Percentiles rank a stretch among this genome's conserved stretches.
Conservation (phyloP, 2,113 vertebrate species). For the Gobio gobio region DNA sequence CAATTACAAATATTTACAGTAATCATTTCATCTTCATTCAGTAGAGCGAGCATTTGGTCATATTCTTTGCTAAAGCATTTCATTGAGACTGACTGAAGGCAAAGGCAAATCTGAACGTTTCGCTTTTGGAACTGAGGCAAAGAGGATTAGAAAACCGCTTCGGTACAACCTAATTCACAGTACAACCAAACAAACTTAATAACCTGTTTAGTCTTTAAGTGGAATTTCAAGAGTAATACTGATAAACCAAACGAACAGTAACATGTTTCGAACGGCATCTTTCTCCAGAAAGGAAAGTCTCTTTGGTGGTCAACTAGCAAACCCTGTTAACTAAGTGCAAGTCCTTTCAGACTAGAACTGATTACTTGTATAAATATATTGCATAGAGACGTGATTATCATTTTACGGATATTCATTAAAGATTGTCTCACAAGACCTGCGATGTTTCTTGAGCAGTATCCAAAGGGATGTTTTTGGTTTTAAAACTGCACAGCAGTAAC, state of each 20-base stretch:
- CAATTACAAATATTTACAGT: conserved; percentile 69
- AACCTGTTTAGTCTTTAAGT: conserved; percentile 24
- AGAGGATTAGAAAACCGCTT: conserved; percentile 4
- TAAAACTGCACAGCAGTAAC: conserved; percentile 53
- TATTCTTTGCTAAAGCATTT: conserved; percentile 17
- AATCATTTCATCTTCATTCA: conserved; percentile 61
- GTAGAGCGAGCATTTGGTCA: conserved; percentile 60
- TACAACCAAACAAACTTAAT: conserved; percentile 12
- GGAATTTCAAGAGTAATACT: not conserved
- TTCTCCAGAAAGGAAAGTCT: not conserved
- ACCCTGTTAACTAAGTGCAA: conserved; percentile 22
- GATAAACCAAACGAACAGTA: not conserved
- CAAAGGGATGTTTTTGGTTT: conserved; percentile 8
- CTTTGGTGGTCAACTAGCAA: conserved; percentile 25
- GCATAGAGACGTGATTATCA: conserved; percentile 42
- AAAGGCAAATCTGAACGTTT: conserved; percentile 26
- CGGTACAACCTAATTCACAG: conserved; percentile 24
- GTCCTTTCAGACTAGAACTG: conserved; percentile 18
- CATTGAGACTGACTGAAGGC: not conserved
- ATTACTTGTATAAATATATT: conserved; percentile 51
- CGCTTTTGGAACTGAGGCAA: conserved; percentile 2
- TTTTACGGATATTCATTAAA: conserved; percentile 31
- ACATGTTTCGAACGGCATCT: not conserved
- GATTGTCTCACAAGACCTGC: conserved; percentile 10
- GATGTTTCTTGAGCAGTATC: not conserved